phyloP scores from a whole-genome alignment of 2,888 invertebrate species.

The Candidula unifasciata region DNA sequence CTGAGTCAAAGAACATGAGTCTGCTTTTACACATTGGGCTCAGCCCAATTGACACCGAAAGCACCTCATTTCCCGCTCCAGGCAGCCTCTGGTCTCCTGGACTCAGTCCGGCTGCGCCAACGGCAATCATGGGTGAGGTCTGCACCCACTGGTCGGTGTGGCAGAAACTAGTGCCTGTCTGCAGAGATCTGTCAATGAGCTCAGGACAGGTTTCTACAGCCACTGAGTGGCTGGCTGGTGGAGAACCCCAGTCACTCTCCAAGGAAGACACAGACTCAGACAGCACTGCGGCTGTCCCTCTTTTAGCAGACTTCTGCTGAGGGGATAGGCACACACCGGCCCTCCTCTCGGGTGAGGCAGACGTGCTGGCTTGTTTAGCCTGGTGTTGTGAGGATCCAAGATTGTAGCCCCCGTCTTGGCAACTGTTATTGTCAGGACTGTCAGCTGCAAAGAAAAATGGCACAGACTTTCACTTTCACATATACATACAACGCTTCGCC shows the following conservation, averaged over 20 bases:
- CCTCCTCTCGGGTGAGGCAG: slow-evolving; percentile 9
- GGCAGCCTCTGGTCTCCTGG: not conserved
- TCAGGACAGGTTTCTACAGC: slow-evolving; percentile 25
- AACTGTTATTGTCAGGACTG: slow-evolving; percentile 49
- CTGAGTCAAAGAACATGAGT: not conserved
- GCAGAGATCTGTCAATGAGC: slow-evolving; percentile 37
- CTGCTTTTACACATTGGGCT: not conserved
- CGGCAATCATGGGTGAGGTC: slow-evolving; percentile 23
- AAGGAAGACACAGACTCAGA: slow-evolving; percentile 19
- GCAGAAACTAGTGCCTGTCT: slow-evolving; percentile 30
- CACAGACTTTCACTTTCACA: no score
- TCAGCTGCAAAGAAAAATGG: slow-evolving; percentile 35
- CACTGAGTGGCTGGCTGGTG: slow-evolving; percentile 13
- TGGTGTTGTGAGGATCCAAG: slow-evolving; percentile 13
- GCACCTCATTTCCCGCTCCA: not conserved
- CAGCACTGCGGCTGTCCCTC: not conserved
- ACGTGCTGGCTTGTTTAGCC: not conserved
- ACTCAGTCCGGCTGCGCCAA: not conserved
- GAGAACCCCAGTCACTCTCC: slow-evolving; percentile 17
- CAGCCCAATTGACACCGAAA: not conserved
- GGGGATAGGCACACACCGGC: not conserved
- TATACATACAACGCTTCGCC: no score
- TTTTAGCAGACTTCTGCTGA: not conserved
- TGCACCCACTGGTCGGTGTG: slow-evolving; percentile 49
- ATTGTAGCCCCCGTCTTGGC: slow-evolving; percentile 50